A percentile compares a stretch with the other conserved stretches of the same genome.
Conservation (phyloP, 2,888 invertebrate genomes). For the Fragum fragum region DNA sequence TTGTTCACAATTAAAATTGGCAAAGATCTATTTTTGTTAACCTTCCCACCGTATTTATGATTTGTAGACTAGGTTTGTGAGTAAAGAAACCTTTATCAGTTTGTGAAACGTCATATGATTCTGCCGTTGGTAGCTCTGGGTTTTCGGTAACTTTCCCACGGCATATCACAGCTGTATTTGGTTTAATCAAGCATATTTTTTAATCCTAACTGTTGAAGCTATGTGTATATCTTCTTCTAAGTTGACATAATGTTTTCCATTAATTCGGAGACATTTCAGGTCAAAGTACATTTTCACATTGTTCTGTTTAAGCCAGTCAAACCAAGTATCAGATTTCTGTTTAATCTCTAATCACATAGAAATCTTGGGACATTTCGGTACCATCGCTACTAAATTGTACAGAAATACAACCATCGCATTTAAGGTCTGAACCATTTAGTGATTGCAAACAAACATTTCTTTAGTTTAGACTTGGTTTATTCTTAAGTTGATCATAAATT, state of each 20-base stretch:
- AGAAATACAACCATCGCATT: slow-evolving; percentile 32
- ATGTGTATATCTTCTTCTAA: slow-evolving; percentile 59
- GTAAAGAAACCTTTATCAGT: slow-evolving; percentile 9
- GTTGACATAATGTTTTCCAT: slow-evolving; percentile 28
- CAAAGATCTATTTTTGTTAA: too few relatives aligned
- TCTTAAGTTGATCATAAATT: slow-evolving; percentile 38
- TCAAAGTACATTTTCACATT: slow-evolving; percentile 49
- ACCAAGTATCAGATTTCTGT: too few relatives aligned
- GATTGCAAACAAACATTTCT: slow-evolving; percentile 32
- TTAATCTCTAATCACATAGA: slow-evolving; percentile 38
- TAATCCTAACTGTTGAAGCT: slow-evolving; percentile 29
- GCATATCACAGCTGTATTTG: slow-evolving; percentile 31
- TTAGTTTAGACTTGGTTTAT: slow-evolving; percentile 24
- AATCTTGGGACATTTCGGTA: slow-evolving; percentile 23
- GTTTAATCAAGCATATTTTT: slow-evolving; percentile 30
- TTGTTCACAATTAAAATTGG: too few relatives aligned
- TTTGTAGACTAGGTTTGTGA: slow-evolving; percentile 4
- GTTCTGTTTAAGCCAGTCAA: slow-evolving; percentile 37
- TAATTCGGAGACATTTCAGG: slow-evolving; percentile 37
- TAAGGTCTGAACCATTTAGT: slow-evolving; percentile 22
- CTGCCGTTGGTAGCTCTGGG: slow-evolving; percentile 8
- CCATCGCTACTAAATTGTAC: slow-evolving; percentile 35
- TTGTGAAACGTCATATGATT: slow-evolving; percentile 13
- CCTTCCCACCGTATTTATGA: too few relatives aligned
- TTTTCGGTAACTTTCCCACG: slow-evolving; percentile 25